A percentile compares a stretch with the other conserved stretches of the same genome.
Conservation (phyloP, 2,113 vertebrate species). For the Erpornis zantholeuca region DNA sequence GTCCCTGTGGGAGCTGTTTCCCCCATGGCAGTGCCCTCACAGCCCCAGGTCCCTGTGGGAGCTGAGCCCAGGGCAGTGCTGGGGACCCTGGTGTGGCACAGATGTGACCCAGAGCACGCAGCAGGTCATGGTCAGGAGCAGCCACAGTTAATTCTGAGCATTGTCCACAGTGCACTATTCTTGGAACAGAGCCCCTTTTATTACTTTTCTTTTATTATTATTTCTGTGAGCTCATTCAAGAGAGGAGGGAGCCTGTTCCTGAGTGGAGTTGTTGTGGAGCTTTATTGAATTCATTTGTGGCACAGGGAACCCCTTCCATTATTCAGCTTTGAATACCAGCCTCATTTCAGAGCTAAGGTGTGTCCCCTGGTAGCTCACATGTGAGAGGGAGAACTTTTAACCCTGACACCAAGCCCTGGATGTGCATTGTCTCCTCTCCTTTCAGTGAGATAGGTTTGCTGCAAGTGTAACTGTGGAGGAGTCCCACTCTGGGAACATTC, state of each 20-base stretch:
- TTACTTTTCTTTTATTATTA: neutral
- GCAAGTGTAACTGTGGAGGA: neutral
- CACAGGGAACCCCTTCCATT: neutral
- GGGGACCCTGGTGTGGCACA: neutral
- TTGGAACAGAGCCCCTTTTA: constrained; percentile 31
- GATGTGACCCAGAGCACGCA: neutral
- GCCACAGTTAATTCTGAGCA: neutral
- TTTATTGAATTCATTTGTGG: neutral
- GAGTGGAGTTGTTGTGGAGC: neutral
- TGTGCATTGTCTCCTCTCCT: neutral
- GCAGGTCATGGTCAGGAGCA: neutral
- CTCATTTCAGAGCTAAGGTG: neutral
- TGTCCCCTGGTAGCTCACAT: accelerated
- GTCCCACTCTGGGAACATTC: accelerated
- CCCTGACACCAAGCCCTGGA: neutral
- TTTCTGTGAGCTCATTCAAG: constrained; percentile 7
- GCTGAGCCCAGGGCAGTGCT: neutral
- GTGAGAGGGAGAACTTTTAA: neutral
- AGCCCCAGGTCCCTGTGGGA: neutral
- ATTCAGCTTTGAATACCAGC: neutral
- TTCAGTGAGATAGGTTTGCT: neutral
- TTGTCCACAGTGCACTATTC: neutral
- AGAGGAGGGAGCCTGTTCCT: neutral
- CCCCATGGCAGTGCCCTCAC: too few relatives aligned
- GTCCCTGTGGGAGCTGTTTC: neutral